A percentile compares a stretch with the other conserved stretches of the same genome.
Evolutionary conservation across 2,113 vertebrate genomes (phyloP).

Genomic region (Mystacornis crossleyi): DNA sequence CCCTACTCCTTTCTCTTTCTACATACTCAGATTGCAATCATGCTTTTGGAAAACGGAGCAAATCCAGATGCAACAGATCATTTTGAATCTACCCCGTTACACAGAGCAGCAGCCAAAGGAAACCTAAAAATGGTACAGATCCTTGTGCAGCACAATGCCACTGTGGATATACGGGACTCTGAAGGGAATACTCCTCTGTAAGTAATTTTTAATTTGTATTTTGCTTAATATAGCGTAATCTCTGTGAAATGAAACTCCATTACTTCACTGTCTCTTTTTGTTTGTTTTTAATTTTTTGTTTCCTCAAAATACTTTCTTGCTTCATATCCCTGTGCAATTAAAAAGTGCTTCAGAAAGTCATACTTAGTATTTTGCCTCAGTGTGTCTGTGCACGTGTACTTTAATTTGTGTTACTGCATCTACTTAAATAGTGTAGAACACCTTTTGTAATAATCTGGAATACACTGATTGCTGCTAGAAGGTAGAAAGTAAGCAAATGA

Average conservation of each 20-base stretch:
- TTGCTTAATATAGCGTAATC: background rate
- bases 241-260: background rate
- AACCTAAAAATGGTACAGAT: conserved; percentile 92
- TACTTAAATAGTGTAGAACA: background rate
- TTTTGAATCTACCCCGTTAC: conserved; percentile 88
- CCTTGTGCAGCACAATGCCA: conserved; percentile 90
- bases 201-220: conserved; percentile 46
- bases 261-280: background rate
- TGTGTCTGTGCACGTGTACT: background rate
- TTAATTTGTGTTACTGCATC: background rate
- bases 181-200: conserved; percentile 97
- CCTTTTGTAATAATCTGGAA: background rate
- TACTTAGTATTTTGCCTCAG: background rate
- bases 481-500: background rate
- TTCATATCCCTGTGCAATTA: background rate
- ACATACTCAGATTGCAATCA: conserved; percentile 83
- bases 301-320: background rate
- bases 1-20: background rate
- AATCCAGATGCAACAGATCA: conserved; percentile 90
- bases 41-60: conserved; percentile 90
- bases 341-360: background rate
- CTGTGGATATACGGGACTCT: conserved; percentile 92
- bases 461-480: background rate
- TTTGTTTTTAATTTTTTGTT: background rate
- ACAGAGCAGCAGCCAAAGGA: conserved; percentile 92